Conservation (phyloP, 2,113 vertebrate species). For the Sciurus niger region DNA sequence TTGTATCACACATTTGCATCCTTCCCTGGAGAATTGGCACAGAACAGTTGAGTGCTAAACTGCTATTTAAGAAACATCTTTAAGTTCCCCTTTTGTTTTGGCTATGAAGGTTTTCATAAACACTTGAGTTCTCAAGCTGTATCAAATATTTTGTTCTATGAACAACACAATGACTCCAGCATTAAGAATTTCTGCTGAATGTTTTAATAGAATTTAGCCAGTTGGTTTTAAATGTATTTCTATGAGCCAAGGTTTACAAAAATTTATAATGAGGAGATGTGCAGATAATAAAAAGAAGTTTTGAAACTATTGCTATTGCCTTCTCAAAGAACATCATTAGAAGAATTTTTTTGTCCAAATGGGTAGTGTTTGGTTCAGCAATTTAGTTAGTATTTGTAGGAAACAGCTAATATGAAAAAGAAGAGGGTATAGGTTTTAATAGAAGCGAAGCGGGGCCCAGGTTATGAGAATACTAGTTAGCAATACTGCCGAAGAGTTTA, state of each 20-base stretch:
- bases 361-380: conserved; percentile 65
- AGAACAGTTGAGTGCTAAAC: background rate
- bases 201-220: conserved; percentile 76
- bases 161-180: conserved; percentile 75
- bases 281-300: conserved; percentile 45
- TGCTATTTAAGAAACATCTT: background rate
- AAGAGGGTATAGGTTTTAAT: conserved; percentile 64
- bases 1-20: no score
- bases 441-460: conserved; percentile 48
- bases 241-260: conserved; percentile 54
- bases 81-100: background rate
- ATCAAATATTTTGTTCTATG: background rate
- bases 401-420: conserved; percentile 69
- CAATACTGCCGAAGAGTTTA: background rate
- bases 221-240: conserved; percentile 60
- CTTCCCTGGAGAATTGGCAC: background rate
- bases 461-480: conserved; percentile 39
- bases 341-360: background rate
- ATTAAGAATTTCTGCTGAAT: conserved; percentile 69
- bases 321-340: conserved; percentile 68
- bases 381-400: conserved; percentile 72
- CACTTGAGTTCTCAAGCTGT: background rate
- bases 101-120: background rate
- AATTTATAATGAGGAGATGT: conserved; percentile 49
- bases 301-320: conserved; percentile 75